Percentiles rank a stretch among this genome's conserved stretches.
Evolutionary conservation across 2,888 invertebrate genomes (phyloP).

Genomic region (Bibio marci): DNA sequence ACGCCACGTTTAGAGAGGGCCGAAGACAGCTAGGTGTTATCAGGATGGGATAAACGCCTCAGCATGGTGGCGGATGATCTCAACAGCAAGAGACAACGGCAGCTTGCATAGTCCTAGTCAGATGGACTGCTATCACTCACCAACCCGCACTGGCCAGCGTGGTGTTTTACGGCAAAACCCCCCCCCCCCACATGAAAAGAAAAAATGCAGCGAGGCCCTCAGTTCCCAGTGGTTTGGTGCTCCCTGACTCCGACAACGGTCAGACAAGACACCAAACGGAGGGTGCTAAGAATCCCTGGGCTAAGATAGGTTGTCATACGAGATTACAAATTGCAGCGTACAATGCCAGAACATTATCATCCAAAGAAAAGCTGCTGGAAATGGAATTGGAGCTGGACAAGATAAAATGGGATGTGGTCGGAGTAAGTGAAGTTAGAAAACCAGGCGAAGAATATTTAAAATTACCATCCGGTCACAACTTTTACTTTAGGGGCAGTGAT

Average conservation of each 20-base stretch:
- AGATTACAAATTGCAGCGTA: neutral
- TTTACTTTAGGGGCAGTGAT: neutral
- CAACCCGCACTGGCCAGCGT: slow-evolving; percentile 11
- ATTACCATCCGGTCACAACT: neutral
- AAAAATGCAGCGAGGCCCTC: too few species aligned
- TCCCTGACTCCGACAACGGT: too few species aligned
- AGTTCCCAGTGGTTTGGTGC: too few species aligned
- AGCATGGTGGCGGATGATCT: neutral
- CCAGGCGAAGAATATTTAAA: neutral
- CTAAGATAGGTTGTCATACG: neutral
- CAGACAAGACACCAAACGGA: too few species aligned
- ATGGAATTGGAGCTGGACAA: neutral
- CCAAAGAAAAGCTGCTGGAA: neutral
- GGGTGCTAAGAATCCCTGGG: too few species aligned
- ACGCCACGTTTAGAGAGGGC: too few species aligned
- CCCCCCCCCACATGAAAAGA: too few species aligned
- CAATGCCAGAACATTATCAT: neutral
- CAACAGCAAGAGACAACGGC: neutral
- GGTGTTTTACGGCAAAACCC: too few species aligned
- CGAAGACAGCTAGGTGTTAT: neutral
- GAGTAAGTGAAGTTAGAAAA: neutral
- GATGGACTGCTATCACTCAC: slow-evolving; percentile 7
- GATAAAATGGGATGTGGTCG: neutral
- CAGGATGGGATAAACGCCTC: neutral
- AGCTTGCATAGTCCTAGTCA: slow-evolving; percentile 1